Percentiles rank a stretch among this genome's conserved stretches.
These are phyloP conservation scores for Coreius guichenoti DNA, from an alignment of 2,797 vertebrate genomes.

Conservation along the genomic window DNA sequence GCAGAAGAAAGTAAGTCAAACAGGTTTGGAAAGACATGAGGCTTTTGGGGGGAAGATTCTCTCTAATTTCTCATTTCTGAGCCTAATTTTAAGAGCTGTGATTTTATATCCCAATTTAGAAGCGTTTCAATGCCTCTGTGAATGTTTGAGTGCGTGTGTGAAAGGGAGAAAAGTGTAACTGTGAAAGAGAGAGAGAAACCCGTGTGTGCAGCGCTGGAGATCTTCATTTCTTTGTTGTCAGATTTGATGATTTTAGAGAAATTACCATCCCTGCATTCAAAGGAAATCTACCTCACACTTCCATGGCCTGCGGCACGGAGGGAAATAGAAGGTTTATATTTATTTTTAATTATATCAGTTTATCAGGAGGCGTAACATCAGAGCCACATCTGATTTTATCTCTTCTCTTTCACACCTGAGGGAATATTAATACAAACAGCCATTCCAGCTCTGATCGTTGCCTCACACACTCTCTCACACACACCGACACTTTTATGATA, in stretches of 20 bases:
- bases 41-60: neutral
- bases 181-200: constrained; percentile 40
- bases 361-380: constrained; percentile 82
- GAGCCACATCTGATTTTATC: constrained; percentile 81
- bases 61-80: neutral
- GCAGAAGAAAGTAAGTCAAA: neutral
- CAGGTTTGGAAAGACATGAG: neutral
- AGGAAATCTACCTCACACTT: constrained; percentile 73
- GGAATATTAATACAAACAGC: constrained; percentile 69
- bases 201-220: constrained; percentile 78
- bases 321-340: constrained; percentile 78
- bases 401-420: constrained; percentile 80
- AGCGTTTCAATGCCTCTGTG: constrained; percentile 26
- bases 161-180: constrained; percentile 3
- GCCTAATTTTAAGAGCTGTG: neutral
- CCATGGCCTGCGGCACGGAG: constrained; percentile 71
- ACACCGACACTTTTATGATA: constrained; percentile 45
- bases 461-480: constrained; percentile 48
- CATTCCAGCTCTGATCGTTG: constrained; percentile 56
- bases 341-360: constrained; percentile 86
- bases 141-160: constrained; percentile 18
- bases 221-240: constrained; percentile 85
- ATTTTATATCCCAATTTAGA: constrained; percentile 20
- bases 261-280: constrained; percentile 80
- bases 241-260: constrained; percentile 85